A percentile compares a stretch with the other conserved stretches of the same genome.
These are phyloP conservation scores for Rhyacichthys aspro DNA, from an alignment of 2,797 vertebrate genomes.

Conservation along the genomic window DNA sequence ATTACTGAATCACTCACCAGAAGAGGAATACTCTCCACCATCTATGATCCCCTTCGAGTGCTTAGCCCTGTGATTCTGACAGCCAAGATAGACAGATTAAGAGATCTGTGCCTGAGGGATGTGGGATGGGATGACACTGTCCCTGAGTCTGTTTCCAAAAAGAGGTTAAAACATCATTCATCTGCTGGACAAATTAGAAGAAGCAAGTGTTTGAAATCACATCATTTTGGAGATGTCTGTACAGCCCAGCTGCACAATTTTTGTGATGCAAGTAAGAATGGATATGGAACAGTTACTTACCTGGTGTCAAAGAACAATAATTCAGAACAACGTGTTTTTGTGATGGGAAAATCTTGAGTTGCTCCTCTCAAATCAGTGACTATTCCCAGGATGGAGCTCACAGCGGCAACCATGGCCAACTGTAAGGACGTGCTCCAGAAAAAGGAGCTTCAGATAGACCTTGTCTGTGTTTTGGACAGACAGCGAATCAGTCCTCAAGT, in stretches of 20 bases:
- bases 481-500: slow-evolving; percentile 10
- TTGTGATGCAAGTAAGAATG: slow-evolving; percentile 11
- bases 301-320: slow-evolving; percentile 2
- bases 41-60: slow-evolving; percentile 19
- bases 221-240: slow-evolving; percentile 2
- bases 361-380: slow-evolving; percentile 7
- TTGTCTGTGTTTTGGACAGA: slow-evolving; percentile 10
- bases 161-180: background rate
- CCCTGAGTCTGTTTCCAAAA: background rate
- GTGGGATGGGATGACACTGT: slow-evolving; percentile 13
- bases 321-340: slow-evolving; percentile 10
- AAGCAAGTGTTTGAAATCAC: background rate
- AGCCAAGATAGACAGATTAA: slow-evolving; percentile 19
- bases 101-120: slow-evolving; percentile 3
- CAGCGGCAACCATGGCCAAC: slow-evolving; percentile 14
- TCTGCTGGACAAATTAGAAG: too few species aligned
- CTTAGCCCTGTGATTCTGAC: slow-evolving; percentile 5
- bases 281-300: slow-evolving; percentile 23
- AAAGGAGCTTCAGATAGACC: slow-evolving; percentile 18
- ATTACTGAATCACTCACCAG: slow-evolving; percentile 4
- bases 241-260: slow-evolving; percentile 19
- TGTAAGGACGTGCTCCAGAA: slow-evolving; percentile 4
- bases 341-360: slow-evolving; percentile 26
- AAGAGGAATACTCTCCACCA: slow-evolving; percentile 20
- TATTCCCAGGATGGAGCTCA: slow-evolving; percentile 22